Evolutionary conservation across 2,113 vertebrate species (phyloP), one percentile per base, ranked within the genome.

Genomic region (Gallinago paraguaiae): DNA sequence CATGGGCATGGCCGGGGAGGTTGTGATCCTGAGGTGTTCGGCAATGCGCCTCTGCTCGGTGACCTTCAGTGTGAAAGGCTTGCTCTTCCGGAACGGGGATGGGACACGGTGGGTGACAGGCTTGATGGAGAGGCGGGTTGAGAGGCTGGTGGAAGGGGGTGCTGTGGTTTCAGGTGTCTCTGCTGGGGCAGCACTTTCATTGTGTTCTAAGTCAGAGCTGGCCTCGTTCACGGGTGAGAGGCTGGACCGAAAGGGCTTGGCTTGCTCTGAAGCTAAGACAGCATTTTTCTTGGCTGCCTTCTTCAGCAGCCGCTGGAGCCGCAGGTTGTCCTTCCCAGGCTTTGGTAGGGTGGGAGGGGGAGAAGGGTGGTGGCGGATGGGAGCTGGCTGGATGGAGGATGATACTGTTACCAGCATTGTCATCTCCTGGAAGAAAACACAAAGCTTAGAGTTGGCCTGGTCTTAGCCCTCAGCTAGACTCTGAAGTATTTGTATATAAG

Each of bases 211-310:
- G 83, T 99, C 99, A 0, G 98, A 95, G 94, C 98, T 99, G 23
- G 98, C 99, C 95, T 99, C 99, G 0, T 98, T 99, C 65, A 99
- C 99, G 0, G 99, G 99, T 0, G 99, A 99, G 61, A 99, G 97
- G 61, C 98, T 99, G 75, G 98, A 95, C 27, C 98, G 98, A 94
- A 99, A 99, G 50, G 95, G 17, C 43, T 96, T 96, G 7, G 92
- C 88, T 31, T 98, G 97, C 59, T 97, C 93, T 0, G 97, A 95
- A 3, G 96, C 82, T 79, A 98, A 98, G 30, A 92, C 12, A 1
- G 94, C 83, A 7, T 98, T 99, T 92, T 98, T 99, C 96, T 98
- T 98, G 68, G 98, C 96, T 2, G 98, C 97, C 96, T 98, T 99
- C 95, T 98, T 98, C 95, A 99, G 97, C 19, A 99, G 98, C 60